phyloP scores from a whole-genome alignment of 1,140 invertebrate species.

The Sarcophaga peregrina region DNA sequence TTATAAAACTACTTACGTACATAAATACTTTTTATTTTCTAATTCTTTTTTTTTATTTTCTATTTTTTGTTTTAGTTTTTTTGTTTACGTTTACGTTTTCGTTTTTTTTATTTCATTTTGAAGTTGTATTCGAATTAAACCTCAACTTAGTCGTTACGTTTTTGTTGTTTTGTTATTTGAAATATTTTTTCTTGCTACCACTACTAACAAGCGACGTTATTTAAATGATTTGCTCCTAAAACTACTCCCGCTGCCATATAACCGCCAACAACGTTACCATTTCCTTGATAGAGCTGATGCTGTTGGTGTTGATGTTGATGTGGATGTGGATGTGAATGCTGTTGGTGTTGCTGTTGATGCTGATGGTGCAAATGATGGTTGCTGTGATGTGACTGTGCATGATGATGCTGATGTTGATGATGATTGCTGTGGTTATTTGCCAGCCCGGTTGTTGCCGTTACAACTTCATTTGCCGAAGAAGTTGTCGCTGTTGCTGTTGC shows the following conservation, averaged over 20 bases:
- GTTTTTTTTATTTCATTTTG: constrained; percentile 8
- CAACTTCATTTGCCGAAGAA: constrained; percentile 7
- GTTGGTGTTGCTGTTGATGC: constrained; percentile 49
- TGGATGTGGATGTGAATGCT: constrained; percentile 40
- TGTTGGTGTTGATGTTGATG: constrained; percentile 45
- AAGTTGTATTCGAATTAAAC: constrained; percentile 26
- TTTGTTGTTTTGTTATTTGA: too few species aligned
- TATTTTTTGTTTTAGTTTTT: not conserved
- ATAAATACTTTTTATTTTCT: constrained; percentile 19
- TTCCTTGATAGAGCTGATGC: constrained; percentile 50
- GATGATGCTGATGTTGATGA: constrained; percentile 38
- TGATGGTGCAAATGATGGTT: constrained; percentile 43
- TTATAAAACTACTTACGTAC: constrained; percentile 34
- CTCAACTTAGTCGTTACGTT: constrained; percentile 29
- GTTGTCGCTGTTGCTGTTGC: not conserved
- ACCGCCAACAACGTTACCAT: constrained; percentile 50
- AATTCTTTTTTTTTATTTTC: not conserved
- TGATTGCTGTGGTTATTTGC: constrained; percentile 48
- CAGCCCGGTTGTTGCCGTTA: constrained; percentile 34
- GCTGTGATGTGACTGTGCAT: constrained; percentile 30
- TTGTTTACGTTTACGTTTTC: not conserved
- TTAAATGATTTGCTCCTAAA: constrained; percentile 64
- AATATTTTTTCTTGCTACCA: not conserved
- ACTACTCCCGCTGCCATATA: constrained; percentile 63
- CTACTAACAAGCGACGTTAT: constrained; percentile 59